phyloP scores from a whole-genome alignment of 2,888 invertebrate species.

The Harpalus rubripes region DNA sequence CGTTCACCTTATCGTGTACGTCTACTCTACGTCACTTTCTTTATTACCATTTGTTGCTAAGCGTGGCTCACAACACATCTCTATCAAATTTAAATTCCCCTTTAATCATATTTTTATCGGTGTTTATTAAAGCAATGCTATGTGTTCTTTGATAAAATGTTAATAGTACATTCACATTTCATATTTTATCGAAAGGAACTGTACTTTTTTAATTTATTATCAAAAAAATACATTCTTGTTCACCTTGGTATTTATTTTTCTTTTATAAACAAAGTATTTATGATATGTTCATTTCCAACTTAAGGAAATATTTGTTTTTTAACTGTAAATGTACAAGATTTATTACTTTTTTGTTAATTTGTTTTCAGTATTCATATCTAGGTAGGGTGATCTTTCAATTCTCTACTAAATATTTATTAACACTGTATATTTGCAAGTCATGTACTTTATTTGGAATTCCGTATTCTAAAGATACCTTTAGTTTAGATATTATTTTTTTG shows the following conservation, averaged over 20 bases:
- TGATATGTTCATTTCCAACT: too few species aligned
- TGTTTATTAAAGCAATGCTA: conserved; percentile 10
- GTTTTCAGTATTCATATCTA: too few species aligned
- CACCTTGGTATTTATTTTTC: conserved; percentile 11
- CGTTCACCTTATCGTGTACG: conserved; percentile 46
- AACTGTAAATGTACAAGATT: too few species aligned
- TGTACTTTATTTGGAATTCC: too few species aligned
- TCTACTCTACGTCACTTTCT: conserved; percentile 41
- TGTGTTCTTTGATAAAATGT: neutral
- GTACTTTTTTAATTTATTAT: conserved; percentile 7
- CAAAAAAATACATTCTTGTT: conserved; percentile 26
- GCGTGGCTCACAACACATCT: neutral
- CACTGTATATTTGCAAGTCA: too few species aligned
- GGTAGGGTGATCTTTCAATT: too few species aligned
- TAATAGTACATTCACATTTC: neutral
- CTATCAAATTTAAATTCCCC: neutral
- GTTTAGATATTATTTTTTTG: too few species aligned
- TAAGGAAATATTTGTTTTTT: too few species aligned
- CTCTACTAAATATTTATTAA: too few species aligned
- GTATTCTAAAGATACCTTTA: too few species aligned
- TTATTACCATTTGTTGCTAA: conserved; percentile 30
- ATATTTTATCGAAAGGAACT: neutral
- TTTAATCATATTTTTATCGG: neutral
- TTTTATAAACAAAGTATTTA: too few species aligned
- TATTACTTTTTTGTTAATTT: too few species aligned